Percentiles rank a stretch among this genome's conserved stretches.
phyloP scores from a whole-genome alignment of 2,888 invertebrate species.

The Orthosia gothica region DNA sequence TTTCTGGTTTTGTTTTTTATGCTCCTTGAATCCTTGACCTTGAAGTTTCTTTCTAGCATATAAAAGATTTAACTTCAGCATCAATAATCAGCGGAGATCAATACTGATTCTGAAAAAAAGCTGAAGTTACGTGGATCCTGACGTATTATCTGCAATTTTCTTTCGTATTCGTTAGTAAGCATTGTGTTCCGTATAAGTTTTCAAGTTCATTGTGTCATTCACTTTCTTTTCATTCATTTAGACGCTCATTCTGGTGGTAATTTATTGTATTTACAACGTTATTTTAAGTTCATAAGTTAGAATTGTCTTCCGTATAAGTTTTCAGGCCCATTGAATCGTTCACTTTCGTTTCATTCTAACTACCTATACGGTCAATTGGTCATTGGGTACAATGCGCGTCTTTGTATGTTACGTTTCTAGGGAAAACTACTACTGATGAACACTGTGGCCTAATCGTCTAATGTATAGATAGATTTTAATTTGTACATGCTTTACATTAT shows the following conservation, averaged over 20 bases:
- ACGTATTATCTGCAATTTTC: no score
- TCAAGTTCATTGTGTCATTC: background rate
- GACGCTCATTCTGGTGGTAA: conserved; percentile 3
- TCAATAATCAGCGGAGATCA: no score
- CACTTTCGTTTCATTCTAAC: conserved; percentile 6
- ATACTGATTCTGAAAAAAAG: no score
- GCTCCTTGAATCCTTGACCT: no score
- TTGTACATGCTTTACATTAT: background rate
- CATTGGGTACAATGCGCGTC: background rate
- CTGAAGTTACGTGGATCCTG: no score
- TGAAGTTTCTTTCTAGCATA: no score
- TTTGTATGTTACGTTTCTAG: background rate
- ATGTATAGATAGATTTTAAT: background rate
- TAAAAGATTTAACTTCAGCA: no score
- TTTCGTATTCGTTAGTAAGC: no score
- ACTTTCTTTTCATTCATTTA: conserved; percentile 7
- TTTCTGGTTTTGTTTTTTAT: no score
- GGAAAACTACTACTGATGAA: background rate
- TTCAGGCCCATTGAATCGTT: background rate
- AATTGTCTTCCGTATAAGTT: background rate
- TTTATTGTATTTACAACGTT: conserved; percentile 11
- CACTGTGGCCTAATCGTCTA: no score
- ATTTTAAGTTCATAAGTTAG: conserved; percentile 6
- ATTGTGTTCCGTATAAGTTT: background rate
- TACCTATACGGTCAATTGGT: background rate